Percentiles rank a stretch among this genome's conserved stretches.
Conservation (phyloP, 2,888 invertebrate species). For the Rosalia funebris region DNA sequence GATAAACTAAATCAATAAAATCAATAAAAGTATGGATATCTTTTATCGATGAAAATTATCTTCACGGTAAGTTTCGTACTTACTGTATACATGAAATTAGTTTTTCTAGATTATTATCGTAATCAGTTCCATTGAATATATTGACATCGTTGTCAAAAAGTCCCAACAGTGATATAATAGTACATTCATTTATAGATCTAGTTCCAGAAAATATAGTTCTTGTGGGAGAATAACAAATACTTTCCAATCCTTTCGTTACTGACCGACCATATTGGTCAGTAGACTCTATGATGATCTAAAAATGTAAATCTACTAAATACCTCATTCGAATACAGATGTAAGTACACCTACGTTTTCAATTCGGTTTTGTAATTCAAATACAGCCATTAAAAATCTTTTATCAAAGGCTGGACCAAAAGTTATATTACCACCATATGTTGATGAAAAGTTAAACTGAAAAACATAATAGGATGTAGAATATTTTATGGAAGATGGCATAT, state of each 20-base stretch:
- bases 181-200: slow-evolving; percentile 72
- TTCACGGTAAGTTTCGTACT: too few relatives aligned
- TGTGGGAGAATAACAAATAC: slow-evolving; percentile 89
- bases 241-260: slow-evolving; percentile 64
- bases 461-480: slow-evolving; percentile 15
- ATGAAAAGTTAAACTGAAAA: slow-evolving; percentile 52
- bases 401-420: slow-evolving; percentile 85
- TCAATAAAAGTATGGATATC: too few relatives aligned
- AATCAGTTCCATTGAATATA: slow-evolving; percentile 32
- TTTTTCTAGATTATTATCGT: slow-evolving; percentile 64
- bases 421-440: slow-evolving; percentile 49
- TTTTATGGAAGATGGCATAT: too few relatives aligned
- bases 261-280: slow-evolving; percentile 63
- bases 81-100: slow-evolving; percentile 66
- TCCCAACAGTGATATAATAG: slow-evolving; percentile 83
- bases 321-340: too few relatives aligned
- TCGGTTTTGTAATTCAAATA: slow-evolving; percentile 75
- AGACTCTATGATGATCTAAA: slow-evolving; percentile 63
- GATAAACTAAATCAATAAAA: too few relatives aligned
- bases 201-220: slow-evolving; percentile 71
- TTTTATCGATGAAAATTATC: too few relatives aligned
- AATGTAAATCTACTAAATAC: too few relatives aligned
- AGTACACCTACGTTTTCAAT: slow-evolving; percentile 71
- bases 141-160: slow-evolving; percentile 75
- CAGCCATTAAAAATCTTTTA: slow-evolving; percentile 76